phyloP scores from a whole-genome alignment of 2,888 invertebrate genomes.

The Cataglyphis cursor region DNA sequence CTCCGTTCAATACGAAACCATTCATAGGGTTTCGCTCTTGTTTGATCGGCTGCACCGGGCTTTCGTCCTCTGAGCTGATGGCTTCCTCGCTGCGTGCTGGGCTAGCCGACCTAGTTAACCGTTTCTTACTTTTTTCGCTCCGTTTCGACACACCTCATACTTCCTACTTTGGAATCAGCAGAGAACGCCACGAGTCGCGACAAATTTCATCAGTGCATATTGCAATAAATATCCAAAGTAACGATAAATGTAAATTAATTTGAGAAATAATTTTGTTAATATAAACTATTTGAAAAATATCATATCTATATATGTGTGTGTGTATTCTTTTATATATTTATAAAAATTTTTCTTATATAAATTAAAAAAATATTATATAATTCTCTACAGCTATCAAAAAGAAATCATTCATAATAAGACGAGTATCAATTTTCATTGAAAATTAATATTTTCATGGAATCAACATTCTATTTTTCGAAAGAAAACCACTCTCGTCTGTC shows the following conservation, averaged over 20 bases:
- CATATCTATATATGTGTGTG: background rate
- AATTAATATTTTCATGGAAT: background rate
- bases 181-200: slow-evolving; percentile 36
- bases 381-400: background rate
- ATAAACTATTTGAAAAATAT: background rate
- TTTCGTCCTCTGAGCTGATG: slow-evolving; percentile 78
- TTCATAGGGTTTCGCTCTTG: slow-evolving; percentile 75
- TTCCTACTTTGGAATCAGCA: slow-evolving; percentile 53
- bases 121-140: slow-evolving; percentile 70
- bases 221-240: background rate
- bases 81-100: slow-evolving; percentile 79
- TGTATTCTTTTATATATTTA: background rate
- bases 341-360: background rate
- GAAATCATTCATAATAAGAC: background rate
- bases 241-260: background rate
- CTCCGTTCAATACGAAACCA: slow-evolving; percentile 79
- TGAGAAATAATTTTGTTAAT: background rate
- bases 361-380: background rate
- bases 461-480: slow-evolving; percentile 1
- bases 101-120: slow-evolving; percentile 81
- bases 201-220: background rate
- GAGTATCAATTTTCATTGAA: background rate
- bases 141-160: slow-evolving; percentile 38
- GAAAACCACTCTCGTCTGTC: slow-evolving; percentile 10
- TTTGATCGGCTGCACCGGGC: slow-evolving; percentile 77